phyloP scores from a whole-genome alignment of 2,113 vertebrate species.

The Pomatostomus ruficeps region DNA sequence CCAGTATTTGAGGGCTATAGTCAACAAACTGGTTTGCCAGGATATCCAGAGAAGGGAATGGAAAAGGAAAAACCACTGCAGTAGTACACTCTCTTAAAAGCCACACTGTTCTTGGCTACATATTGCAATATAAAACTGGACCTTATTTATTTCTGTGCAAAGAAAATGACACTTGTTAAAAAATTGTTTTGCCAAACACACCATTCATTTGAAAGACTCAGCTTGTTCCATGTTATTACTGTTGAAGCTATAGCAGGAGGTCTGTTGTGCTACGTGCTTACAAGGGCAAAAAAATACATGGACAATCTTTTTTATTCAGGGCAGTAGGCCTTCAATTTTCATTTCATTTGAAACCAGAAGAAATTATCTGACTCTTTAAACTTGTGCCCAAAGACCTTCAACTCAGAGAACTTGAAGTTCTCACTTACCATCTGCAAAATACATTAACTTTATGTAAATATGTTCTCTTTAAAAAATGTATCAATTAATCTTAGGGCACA shows the following conservation, averaged over 20 bases:
- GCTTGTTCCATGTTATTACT: neutral
- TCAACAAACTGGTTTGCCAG: neutral
- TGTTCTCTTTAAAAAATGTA: neutral
- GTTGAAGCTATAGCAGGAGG: neutral
- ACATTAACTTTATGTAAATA: neutral
- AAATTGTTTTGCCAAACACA: neutral
- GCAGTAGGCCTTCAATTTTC: neutral
- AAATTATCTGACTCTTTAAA: neutral
- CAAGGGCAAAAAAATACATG: neutral
- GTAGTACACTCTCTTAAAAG: neutral
- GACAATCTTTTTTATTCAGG: neutral
- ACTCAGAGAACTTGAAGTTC: neutral
- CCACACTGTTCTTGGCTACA: neutral
- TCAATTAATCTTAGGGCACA: neutral
- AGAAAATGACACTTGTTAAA: neutral
- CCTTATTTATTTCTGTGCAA: neutral
- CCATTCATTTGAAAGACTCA: neutral
- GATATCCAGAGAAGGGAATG: neutral
- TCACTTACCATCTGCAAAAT: neutral
- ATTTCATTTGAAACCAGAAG: neutral
- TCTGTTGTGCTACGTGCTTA: rapidly evolving
- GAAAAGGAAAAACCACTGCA: neutral
- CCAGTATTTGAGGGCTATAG: neutral
- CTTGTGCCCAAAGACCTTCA: neutral
- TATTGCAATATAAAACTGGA: neutral